phyloP scores from a whole-genome alignment of 2,797 vertebrate genomes.

The Apogon hyalosoma region DNA sequence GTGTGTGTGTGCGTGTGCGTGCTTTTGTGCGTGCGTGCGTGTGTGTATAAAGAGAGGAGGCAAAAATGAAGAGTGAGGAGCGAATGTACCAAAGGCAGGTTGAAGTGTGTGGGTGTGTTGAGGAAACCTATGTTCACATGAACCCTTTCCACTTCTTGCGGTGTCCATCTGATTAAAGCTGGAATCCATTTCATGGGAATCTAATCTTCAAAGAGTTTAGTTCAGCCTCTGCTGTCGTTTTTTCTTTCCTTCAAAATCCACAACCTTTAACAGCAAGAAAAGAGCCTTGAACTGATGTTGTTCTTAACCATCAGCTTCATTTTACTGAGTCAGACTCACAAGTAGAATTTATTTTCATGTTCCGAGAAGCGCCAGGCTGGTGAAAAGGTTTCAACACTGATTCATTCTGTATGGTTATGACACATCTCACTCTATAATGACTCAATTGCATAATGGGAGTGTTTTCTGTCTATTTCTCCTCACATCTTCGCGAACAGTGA shows the following conservation, averaged over 20 bases:
- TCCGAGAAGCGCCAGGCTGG: neutral
- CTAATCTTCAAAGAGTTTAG: slow-evolving; percentile 61
- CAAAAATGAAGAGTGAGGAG: slow-evolving; percentile 48
- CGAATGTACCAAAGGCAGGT: slow-evolving; percentile 35
- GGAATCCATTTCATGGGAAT: slow-evolving; percentile 60
- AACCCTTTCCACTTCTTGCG: slow-evolving; percentile 64
- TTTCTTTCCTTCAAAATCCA: slow-evolving; percentile 25
- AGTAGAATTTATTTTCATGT: slow-evolving; percentile 4
- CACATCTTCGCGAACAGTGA: too few relatives aligned
- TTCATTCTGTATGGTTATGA: neutral
- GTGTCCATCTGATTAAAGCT: slow-evolving; percentile 60
- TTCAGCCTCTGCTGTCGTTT: slow-evolving; percentile 43
- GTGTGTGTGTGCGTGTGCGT: slow-evolving; percentile 31
- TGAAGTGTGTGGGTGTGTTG: slow-evolving; percentile 12
- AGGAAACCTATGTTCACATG: slow-evolving; percentile 45
- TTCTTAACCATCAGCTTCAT: slow-evolving; percentile 34
- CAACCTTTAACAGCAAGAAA: slow-evolving; percentile 32
- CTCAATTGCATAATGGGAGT: too few relatives aligned
- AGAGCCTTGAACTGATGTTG: slow-evolving; percentile 35
- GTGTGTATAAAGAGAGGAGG: slow-evolving; percentile 26
- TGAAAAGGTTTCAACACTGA: neutral
- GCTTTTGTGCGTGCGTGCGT: too few relatives aligned
- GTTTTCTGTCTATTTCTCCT: too few relatives aligned
- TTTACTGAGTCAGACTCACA: neutral
- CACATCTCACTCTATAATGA: neutral